These are phyloP conservation scores for Cyrtorhinus lividipennis DNA, from an alignment of 1,140 invertebrate genomes.

Conservation along the genomic window DNA sequence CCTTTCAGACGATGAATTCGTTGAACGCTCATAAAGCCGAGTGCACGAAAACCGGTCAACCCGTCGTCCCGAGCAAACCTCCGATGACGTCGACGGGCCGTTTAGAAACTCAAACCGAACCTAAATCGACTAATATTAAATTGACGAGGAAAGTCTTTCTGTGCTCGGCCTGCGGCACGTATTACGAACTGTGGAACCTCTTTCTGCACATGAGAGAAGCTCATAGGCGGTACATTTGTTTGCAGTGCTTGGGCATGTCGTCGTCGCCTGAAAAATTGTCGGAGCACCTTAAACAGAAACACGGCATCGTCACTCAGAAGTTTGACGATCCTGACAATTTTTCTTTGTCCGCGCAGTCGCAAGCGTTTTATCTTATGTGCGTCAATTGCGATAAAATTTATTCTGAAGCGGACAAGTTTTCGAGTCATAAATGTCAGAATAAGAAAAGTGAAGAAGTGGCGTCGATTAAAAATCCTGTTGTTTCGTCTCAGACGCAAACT, in stretches of 20 bases:
- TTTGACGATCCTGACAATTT: slow-evolving; percentile 47
- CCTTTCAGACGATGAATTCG: slow-evolving; percentile 40
- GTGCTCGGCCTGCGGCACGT: slow-evolving; percentile 59
- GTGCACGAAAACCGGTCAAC: slow-evolving; percentile 34
- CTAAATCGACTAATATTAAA: slow-evolving; percentile 37
- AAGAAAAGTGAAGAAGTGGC: neutral
- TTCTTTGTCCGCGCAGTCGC: slow-evolving; percentile 37
- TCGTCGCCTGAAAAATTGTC: slow-evolving; percentile 58
- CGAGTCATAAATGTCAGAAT: slow-evolving; percentile 48
- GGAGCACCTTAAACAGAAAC: slow-evolving; percentile 54
- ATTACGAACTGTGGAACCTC: slow-evolving; percentile 69
- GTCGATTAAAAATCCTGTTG: neutral
- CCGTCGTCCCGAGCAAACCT: slow-evolving; percentile 28
- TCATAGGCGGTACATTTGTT: slow-evolving; percentile 58
- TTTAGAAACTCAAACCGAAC: slow-evolving; percentile 9
- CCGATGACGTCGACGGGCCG: slow-evolving; percentile 10
- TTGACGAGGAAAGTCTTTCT: slow-evolving; percentile 58
- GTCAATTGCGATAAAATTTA: slow-evolving; percentile 61
- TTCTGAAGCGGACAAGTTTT: slow-evolving; percentile 52
- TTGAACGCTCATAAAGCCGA: slow-evolving; percentile 44
- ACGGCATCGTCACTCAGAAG: slow-evolving; percentile 49
- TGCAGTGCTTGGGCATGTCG: slow-evolving; percentile 65
- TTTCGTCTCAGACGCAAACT: slow-evolving; percentile 1
- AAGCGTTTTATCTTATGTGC: slow-evolving; percentile 57
- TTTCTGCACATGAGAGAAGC: slow-evolving; percentile 65